Evolutionary conservation across 2,113 vertebrate species (phyloP), one percentile per base, ranked within the genome.

Genomic region (Percopsis transmontana): DNA sequence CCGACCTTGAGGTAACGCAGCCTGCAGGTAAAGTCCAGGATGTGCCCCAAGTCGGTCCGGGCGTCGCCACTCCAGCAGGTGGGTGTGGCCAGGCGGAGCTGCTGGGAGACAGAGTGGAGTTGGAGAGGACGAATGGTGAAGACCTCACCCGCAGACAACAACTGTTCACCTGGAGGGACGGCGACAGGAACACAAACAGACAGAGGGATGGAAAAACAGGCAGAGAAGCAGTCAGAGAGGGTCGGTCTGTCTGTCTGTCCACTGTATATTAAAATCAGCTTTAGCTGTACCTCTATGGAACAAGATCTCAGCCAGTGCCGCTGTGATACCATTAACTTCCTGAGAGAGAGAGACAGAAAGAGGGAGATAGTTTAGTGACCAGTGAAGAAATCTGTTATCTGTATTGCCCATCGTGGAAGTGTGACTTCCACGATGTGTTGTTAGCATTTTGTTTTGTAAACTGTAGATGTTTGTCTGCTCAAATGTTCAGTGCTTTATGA

Each of bases 11-110:
- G 94, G 87, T 98, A 99, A 72, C 94, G 95, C 62, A 99, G 96
- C 52, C 96, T 89, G 83, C 97, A 99, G 54, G 96, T 95, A 89
- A 99, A 99, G 90, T 99, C 97, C 54, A 99, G 91, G 80, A 99
- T 98, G 85, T 99, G 97, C 11, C 96, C 97, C 0, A 99, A 92
- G 87, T 99, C 97, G 2, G 95, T 95, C 85, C 94, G 96, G 90
- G 96, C 94, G 44, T 99, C 96, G 68, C 97, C 95, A 1, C 92
- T 97, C 70, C 92, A 92, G 66, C 96, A 98, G 0, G 95, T 96
- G 3, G 96, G 96, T 63, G 95, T 97, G 74, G 95, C 96, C 59
- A 94, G 90, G 5, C 91, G 92, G 21, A 99, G 91, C 74, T 98
- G 95, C 74, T 97, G 95, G 1, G 95, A 95, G 74, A 99, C 80